phyloP scores from a whole-genome alignment of 64 coral and sea anemone genomes.

The Trachythela sp. region DNA sequence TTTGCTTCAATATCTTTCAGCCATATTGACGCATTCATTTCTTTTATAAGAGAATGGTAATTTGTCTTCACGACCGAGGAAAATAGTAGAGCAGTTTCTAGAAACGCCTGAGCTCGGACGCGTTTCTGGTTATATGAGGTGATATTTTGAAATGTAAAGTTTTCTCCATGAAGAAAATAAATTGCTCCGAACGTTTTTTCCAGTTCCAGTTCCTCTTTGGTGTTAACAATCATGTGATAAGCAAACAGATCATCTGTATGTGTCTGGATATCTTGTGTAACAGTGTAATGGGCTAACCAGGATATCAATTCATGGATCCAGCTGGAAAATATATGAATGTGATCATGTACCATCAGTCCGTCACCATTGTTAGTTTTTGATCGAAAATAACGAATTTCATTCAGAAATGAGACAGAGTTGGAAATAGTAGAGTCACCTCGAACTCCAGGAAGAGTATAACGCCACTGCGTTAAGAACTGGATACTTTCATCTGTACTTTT shows the following conservation, averaged over 20 bases:
- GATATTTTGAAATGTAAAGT: background rate
- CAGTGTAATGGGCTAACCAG: background rate
- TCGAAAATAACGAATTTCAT: background rate
- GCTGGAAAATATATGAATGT: background rate
- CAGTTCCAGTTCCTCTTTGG: background rate
- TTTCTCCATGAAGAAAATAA: background rate
- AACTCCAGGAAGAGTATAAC: background rate
- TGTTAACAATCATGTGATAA: constrained; percentile 1
- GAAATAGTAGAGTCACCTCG: background rate
- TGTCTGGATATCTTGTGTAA: background rate
- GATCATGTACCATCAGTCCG: background rate
- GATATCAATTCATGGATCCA: background rate
- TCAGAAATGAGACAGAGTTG: background rate
- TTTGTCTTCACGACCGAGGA: background rate
- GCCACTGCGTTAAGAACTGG: background rate
- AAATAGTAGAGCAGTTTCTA: background rate
- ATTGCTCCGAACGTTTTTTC: background rate
- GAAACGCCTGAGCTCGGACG: background rate
- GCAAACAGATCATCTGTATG: background rate
- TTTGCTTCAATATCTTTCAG: background rate
- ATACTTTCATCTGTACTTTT: background rate
- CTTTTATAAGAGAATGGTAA: background rate
- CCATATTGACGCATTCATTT: background rate
- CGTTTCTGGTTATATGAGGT: background rate
- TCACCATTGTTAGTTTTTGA: background rate